Evolutionary conservation across 2,888 invertebrate species (phyloP).

Genomic region (Eupithecia inturbata): DNA sequence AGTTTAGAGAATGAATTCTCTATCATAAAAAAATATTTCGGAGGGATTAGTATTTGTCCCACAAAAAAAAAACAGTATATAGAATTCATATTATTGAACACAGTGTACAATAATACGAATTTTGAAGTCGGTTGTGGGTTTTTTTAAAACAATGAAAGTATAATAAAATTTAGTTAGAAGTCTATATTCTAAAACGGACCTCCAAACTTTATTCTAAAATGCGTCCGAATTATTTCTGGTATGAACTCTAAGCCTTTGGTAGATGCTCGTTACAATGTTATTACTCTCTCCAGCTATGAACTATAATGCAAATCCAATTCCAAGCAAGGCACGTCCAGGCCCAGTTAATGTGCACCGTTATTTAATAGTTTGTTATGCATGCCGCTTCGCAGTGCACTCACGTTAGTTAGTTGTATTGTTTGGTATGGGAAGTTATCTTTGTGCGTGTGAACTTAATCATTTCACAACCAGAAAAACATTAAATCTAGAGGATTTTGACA

Average conservation of each 20-base stretch:
- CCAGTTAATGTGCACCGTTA: slow-evolving; percentile 36
- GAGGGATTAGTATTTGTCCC: too few species aligned
- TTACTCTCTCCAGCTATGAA: background rate
- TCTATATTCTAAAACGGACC: too few species aligned
- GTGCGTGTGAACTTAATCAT: slow-evolving; percentile 11
- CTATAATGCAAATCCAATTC: slow-evolving; percentile 21
- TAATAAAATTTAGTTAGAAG: too few species aligned
- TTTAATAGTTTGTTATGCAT: slow-evolving; percentile 30
- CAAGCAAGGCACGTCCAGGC: slow-evolving; percentile 32
- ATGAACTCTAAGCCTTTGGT: background rate
- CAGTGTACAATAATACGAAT: too few species aligned
- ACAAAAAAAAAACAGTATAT: too few species aligned
- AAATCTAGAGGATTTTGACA: background rate
- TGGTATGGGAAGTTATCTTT: slow-evolving; percentile 9
- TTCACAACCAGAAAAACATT: background rate
- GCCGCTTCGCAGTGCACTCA: slow-evolving; percentile 20
- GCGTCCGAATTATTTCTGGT: background rate
- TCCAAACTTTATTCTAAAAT: background rate
- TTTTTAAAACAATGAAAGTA: too few species aligned
- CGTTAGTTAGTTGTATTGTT: slow-evolving; percentile 11
- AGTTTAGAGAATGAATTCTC: too few species aligned
- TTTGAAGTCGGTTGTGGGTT: too few species aligned
- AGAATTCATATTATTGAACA: too few species aligned
- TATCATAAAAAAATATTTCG: too few species aligned
- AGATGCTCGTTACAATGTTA: background rate